Evolutionary conservation across 1,140 invertebrate species (phyloP).

Genomic region (Drosophila busckii): DNA sequence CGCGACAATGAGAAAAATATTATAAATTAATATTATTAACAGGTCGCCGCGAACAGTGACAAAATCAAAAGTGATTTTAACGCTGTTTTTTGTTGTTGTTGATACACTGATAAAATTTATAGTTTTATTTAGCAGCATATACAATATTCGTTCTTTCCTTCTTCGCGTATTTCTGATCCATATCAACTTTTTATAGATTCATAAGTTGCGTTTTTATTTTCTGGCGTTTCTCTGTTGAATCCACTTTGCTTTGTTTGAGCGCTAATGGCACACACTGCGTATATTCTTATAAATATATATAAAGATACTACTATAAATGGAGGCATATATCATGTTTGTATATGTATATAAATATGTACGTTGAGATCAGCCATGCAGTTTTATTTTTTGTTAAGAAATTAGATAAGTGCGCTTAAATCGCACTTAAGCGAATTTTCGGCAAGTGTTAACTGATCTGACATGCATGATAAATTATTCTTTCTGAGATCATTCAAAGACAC

Average conservation of each 20-base stretch:
- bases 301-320: constrained; percentile 3
- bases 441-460: constrained; percentile 44
- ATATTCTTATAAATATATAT: constrained; percentile 13
- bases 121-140: too few species aligned
- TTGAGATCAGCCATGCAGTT: constrained; percentile 52
- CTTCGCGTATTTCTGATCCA: too few species aligned
- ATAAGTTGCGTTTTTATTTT: constrained; percentile 18
- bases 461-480: constrained; percentile 3
- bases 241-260: constrained; percentile 1
- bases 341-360: constrained; percentile 43
- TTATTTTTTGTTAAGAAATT: constrained; percentile 2
- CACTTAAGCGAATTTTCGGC: constrained; percentile 19
- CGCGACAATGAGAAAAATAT: constrained; percentile 45
- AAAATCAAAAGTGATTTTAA: constrained; percentile 72
- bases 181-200: constrained; percentile 11
- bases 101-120: too few species aligned
- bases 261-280: neutral
- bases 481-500: constrained; percentile 14
- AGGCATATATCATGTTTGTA: constrained; percentile 5
- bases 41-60: constrained; percentile 50
- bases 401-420: neutral
- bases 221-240: too few species aligned
- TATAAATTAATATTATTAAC: constrained; percentile 77
- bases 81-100: too few species aligned
- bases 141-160: too few species aligned